Conservation (phyloP, 2,888 invertebrate genomes). For the Cephus rjabovi region DNA sequence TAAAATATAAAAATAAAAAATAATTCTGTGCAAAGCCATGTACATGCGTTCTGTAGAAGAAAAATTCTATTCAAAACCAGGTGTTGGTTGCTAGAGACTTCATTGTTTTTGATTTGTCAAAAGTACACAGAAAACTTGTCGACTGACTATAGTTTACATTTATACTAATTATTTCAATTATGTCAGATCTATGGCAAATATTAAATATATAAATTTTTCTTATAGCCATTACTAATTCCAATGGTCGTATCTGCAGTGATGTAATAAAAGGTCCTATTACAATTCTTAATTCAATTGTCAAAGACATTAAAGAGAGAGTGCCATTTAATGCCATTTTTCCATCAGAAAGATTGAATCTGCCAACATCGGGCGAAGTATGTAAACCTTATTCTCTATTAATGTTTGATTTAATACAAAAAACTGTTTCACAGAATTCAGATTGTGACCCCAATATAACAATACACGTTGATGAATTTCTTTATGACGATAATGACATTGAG, state of each 20-base stretch:
- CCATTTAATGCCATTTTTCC: constrained; percentile 45
- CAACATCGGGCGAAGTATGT: constrained; percentile 46
- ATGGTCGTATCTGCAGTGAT: constrained; percentile 11
- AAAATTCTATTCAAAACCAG: too few species aligned
- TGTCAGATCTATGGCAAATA: too few species aligned
- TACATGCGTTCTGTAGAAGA: too few species aligned
- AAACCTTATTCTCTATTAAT: background rate
- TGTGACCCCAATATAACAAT: constrained; percentile 70
- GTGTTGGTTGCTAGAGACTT: too few species aligned
- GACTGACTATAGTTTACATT: too few species aligned
- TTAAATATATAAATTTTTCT: too few species aligned
- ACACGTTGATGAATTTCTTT: constrained; percentile 79
- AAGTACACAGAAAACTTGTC: too few species aligned
- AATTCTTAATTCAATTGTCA: constrained; percentile 34
- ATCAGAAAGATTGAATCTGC: constrained; percentile 44
- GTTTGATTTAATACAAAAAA: constrained; percentile 37
- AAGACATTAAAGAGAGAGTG: constrained; percentile 43
- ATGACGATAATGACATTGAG: constrained; percentile 74
- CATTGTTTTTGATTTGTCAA: too few species aligned
- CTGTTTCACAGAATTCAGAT: constrained; percentile 69
- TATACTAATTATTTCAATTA: too few species aligned
- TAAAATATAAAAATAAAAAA: too few species aligned
- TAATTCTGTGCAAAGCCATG: too few species aligned
- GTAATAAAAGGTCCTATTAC: constrained; percentile 41
- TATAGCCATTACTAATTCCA: too few species aligned